Conservation (phyloP, 2,797 vertebrate species). For the Platalea minor region DNA sequence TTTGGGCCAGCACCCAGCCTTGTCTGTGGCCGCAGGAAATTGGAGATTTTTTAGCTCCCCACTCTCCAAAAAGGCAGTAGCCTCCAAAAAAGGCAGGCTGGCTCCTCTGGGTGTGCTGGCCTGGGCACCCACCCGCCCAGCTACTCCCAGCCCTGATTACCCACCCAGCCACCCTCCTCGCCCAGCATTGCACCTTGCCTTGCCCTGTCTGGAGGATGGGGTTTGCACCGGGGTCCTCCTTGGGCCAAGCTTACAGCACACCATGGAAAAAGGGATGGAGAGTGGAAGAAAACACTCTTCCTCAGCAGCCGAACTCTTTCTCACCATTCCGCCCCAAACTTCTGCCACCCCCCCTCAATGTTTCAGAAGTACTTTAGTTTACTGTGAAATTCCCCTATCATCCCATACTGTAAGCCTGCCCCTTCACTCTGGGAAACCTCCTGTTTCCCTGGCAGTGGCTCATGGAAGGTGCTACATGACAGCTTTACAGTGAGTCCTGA, state of each 20-base stretch:
- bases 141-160: not conserved
- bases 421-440: not conserved
- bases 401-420: not conserved
- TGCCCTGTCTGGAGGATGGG: too few relatives aligned
- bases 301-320: not conserved
- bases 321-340: not conserved
- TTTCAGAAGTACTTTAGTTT: not conserved
- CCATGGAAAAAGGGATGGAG: not conserved
- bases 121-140: not conserved
- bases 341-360: not conserved
- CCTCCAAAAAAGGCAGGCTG: not conserved
- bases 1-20: conserved; percentile 28
- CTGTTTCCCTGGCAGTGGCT: not conserved
- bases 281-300: not conserved
- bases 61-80: not conserved
- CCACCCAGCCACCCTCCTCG: not conserved
- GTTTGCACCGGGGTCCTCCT: rapidly evolving
- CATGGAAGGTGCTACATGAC: not conserved
- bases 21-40: conserved; percentile 27
- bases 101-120: not conserved
- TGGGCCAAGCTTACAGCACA: not conserved
- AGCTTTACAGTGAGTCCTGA: not conserved
- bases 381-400: not conserved
- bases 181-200: rapidly evolving
- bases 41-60: not conserved